Percentiles rank a stretch among this genome's conserved stretches.
Evolutionary conservation across 2,797 vertebrate genomes (phyloP).

Genomic region (Sphaeramia orbicularis): DNA sequence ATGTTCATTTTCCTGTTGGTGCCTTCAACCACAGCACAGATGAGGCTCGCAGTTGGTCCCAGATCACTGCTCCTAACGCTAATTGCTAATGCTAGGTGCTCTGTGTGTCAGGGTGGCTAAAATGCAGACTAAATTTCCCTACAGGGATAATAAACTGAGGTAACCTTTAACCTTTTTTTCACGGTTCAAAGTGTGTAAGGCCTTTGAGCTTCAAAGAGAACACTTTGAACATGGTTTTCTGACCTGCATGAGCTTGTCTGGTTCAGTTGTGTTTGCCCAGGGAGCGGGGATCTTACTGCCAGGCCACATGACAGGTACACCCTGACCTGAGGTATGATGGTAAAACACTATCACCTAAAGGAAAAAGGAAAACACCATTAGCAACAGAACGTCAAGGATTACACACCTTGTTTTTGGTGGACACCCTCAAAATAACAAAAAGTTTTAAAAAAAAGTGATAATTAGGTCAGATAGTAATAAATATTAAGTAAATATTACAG

Average conservation of each 20-base stretch:
- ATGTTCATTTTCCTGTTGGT: too few species aligned
- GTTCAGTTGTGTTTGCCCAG: constrained; percentile 97
- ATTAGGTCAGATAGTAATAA: too few species aligned
- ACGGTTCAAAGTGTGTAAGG: background rate
- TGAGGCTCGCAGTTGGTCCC: too few species aligned
- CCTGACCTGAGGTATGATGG: constrained; percentile 88
- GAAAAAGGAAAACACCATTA: background rate
- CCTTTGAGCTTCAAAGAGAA: background rate
- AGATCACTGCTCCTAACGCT: too few species aligned
- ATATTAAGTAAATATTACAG: too few species aligned
- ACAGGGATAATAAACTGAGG: too few species aligned
- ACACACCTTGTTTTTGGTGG: background rate
- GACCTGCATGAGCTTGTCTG: constrained; percentile 89
- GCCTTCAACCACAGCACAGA: too few species aligned
- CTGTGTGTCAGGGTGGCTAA: too few species aligned
- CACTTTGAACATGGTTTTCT: constrained; percentile 1
- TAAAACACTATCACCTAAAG: constrained; percentile 95
- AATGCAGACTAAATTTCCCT: too few species aligned
- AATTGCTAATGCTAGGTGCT: too few species aligned
- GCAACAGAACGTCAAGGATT: background rate
- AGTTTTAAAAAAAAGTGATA: too few species aligned
- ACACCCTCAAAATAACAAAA: too few species aligned
- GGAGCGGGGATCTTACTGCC: constrained; percentile 96
- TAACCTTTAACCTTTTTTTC: constrained; percentile 3
- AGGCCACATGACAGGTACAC: constrained; percentile 90